These are phyloP conservation scores for Agelas oroides DNA, from an alignment of 37 sponge, comb jelly and placozoan genomes.

Conservation along the genomic window DNA sequence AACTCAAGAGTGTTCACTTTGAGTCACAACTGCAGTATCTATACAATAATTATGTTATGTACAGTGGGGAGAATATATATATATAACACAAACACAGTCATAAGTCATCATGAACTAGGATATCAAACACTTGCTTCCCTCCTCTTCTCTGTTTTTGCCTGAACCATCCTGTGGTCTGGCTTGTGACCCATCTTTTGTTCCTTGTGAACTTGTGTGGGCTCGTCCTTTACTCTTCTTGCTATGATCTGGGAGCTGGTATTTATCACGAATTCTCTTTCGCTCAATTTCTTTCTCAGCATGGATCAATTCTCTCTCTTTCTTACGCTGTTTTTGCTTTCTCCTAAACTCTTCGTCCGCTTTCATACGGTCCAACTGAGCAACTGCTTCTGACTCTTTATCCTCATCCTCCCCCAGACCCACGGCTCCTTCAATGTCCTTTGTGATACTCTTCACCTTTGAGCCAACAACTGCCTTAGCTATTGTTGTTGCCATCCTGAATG, in stretches of 20 bases:
- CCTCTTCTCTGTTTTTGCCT: too few relatives aligned
- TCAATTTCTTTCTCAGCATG: slow-evolving; percentile 4
- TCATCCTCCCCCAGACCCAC: slow-evolving; percentile 6
- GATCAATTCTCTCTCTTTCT: not conserved
- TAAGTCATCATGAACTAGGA: not conserved
- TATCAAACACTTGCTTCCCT: slow-evolving; percentile 2
- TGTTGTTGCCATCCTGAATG: not conserved
- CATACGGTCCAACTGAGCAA: not conserved
- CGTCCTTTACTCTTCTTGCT: not conserved
- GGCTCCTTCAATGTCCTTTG: slow-evolving; percentile 27
- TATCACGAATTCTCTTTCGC: slow-evolving; percentile 23
- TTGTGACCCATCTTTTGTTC: too few relatives aligned
- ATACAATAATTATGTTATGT: too few relatives aligned
- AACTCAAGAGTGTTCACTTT: too few relatives aligned
- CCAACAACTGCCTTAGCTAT: slow-evolving; percentile 13
- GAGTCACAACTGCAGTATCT: too few relatives aligned
- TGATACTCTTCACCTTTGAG: slow-evolving; percentile 20
- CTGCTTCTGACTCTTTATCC: not conserved
- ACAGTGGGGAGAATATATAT: too few relatives aligned
- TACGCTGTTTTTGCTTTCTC: not conserved
- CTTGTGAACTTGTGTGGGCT: too few relatives aligned
- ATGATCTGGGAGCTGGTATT: not conserved
- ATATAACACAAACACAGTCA: not conserved
- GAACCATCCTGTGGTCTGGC: too few relatives aligned
- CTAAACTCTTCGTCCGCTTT: not conserved